Conservation (phyloP, 1,140 invertebrate genomes). For the Drosophila baimaii region DNA sequence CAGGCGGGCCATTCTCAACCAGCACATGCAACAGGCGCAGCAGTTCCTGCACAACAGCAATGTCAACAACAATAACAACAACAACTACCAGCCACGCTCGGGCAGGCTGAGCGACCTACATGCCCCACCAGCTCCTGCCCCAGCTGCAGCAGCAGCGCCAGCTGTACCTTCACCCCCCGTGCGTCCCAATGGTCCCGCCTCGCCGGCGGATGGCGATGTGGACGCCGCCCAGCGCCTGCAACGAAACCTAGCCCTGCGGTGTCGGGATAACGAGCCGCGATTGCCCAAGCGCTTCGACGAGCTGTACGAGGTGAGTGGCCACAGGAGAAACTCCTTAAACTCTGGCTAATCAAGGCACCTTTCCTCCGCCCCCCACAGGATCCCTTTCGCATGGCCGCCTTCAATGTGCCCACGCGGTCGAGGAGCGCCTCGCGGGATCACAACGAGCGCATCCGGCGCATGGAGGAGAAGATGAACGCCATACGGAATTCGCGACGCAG, state of each 20-base stretch:
- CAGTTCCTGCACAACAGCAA: constrained; percentile 76
- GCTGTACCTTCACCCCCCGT: constrained; percentile 32
- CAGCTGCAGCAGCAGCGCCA: constrained; percentile 16
- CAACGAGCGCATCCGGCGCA: constrained; percentile 80
- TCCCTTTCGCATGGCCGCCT: constrained; percentile 83
- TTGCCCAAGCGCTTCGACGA: constrained; percentile 82
- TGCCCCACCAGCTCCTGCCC: constrained; percentile 44
- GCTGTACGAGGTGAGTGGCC: constrained; percentile 67
- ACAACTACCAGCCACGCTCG: constrained; percentile 73
- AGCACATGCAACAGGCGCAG: constrained; percentile 72
- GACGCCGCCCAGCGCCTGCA: constrained; percentile 79
- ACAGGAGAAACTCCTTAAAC: not conserved
- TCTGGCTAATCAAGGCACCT: not conserved
- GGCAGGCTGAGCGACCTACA: constrained; percentile 74
- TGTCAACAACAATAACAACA: constrained; percentile 73
- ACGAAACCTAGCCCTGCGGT: constrained; percentile 76
- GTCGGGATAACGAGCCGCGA: constrained; percentile 78
- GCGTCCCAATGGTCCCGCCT: constrained; percentile 16
- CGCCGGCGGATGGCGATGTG: constrained; percentile 60
- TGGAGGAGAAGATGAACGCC: constrained; percentile 84
- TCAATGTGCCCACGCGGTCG: constrained; percentile 75
- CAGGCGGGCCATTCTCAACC: constrained; percentile 74
- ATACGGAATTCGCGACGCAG: constrained; percentile 77
- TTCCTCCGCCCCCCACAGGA: constrained; percentile 39
- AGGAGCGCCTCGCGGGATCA: constrained; percentile 79